Evolutionary conservation across 1,140 invertebrate species (phyloP), one percentile per base, ranked within the genome.

Genomic region (Semibalanus balanoides): DNA sequence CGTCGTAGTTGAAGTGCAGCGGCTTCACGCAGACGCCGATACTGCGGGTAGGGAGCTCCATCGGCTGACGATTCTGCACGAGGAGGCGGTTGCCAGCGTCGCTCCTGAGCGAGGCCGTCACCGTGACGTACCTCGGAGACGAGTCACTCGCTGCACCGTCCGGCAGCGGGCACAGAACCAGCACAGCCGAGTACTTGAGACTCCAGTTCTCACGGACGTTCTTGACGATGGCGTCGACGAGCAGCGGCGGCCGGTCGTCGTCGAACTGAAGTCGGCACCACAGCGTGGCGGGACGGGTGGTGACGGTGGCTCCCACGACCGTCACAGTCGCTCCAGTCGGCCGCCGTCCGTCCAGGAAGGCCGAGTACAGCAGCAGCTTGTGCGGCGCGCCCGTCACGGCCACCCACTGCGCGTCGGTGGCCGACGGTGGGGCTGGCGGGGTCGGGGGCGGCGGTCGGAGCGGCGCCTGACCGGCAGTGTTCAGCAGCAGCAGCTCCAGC

Each of bases 11-110:
- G 81, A 92, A 96, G 83, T 97, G 95, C 64, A 98, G 86, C 0
- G 96, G 95, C 80, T 97, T 96, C 22, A 97, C 91, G 83, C 96
- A 98, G n/a, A 97, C 89, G 3, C 90, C 93, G 31, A 97, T 88
- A 73, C 73, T 76, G 76, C 30, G 64, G 51, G 79, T 74, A 25
- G 79, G 74, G 7, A 79, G 76, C 75, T 81, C 81, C 25, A 80
- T 80, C 11, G 74, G 74, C 31, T 81, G 78, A 35, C 87, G 85
- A 83, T 81, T 79, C 82, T 83, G 84, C 0, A 87, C 82, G 3
- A 84, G 77, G 30, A 87, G 79, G 27, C 84, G 84, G 83, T 93
- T 93, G 74, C 88, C 83, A 0, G 90, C 79, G 76, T 79, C 79
- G 1, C 78, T 77, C 31, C 75, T 80, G 31, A 77, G 77, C 31